Conservation (phyloP, 2,113 vertebrate genomes). For the Haemorhous mexicanus region DNA sequence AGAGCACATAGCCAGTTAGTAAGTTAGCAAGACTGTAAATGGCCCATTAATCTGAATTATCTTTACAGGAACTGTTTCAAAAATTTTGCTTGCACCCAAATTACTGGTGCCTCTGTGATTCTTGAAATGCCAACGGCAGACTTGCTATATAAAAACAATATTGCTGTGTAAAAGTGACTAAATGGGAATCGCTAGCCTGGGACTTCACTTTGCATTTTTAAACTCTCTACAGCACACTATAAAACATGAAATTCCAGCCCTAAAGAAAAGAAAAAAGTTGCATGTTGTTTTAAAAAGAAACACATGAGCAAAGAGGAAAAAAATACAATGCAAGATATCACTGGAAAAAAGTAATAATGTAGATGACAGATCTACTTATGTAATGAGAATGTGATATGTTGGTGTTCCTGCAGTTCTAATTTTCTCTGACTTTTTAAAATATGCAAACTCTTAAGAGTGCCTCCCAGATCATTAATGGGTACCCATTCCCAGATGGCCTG, state of each 20-base stretch:
- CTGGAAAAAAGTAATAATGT: background rate
- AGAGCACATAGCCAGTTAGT: conserved; percentile 71
- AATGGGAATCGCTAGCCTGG: conserved; percentile 64
- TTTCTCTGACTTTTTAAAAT: conserved; percentile 44
- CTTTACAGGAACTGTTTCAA: conserved; percentile 77
- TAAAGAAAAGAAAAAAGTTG: background rate
- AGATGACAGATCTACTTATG: background rate
- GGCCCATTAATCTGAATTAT: conserved; percentile 87
- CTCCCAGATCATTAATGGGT: conserved; percentile 11
- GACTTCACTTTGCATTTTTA: conserved; percentile 21
- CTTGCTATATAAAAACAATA: conserved; percentile 63
- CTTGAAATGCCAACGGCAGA: conserved; percentile 76
- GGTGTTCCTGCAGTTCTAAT: conserved; percentile 5
- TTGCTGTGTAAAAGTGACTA: conserved; percentile 65
- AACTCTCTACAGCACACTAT: background rate
- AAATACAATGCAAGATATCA: background rate
- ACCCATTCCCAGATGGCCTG: background rate
- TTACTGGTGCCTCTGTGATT: conserved; percentile 72
- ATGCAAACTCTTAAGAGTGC: background rate
- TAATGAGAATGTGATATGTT: background rate
- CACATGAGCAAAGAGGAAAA: background rate
- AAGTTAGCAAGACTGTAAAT: conserved; percentile 72
- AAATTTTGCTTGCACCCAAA: conserved; percentile 75
- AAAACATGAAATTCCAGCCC: background rate
- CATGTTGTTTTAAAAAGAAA: background rate